Conservation (phyloP, 2,888 invertebrate genomes). For the Notodonta dromedarius region DNA sequence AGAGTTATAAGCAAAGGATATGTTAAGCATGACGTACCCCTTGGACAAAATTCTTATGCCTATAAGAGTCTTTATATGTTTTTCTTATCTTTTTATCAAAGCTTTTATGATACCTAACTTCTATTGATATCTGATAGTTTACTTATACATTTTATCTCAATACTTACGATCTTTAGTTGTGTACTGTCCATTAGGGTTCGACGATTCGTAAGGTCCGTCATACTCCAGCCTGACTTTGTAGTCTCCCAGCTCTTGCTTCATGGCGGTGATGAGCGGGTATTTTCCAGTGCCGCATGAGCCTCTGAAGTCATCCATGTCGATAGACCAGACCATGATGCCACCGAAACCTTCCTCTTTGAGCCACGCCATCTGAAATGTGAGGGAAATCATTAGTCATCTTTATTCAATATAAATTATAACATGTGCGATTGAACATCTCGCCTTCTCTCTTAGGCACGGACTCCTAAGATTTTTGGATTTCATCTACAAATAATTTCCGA, state of each 20-base stretch:
- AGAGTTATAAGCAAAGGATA: too few species aligned
- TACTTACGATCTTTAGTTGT: constrained; percentile 95
- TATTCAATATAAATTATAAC: too few species aligned
- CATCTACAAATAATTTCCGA: too few species aligned
- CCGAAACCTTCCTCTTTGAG: constrained; percentile 96
- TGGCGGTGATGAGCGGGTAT: constrained; percentile 94
- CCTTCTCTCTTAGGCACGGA: too few species aligned
- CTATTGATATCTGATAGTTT: too few species aligned
- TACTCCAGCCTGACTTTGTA: constrained; percentile 93
- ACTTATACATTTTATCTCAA: background rate
- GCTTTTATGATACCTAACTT: too few species aligned
- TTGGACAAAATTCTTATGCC: too few species aligned
- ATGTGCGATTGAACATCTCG: too few species aligned
- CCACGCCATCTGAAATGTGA: constrained; percentile 91
- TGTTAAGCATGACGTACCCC: too few species aligned
- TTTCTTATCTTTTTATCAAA: too few species aligned
- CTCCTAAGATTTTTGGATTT: too few species aligned
- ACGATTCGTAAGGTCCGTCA: constrained; percentile 93
- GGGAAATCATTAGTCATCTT: background rate
- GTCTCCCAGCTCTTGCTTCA: constrained; percentile 92
- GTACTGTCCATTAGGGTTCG: constrained; percentile 88
- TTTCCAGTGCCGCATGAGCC: constrained; percentile 96
- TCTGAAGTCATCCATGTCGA: constrained; percentile 98
- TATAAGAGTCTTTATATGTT: too few species aligned
- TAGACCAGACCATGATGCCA: constrained; percentile 98